phyloP scores from a whole-genome alignment of 1,140 invertebrate species.

The Hestina assimilis region DNA sequence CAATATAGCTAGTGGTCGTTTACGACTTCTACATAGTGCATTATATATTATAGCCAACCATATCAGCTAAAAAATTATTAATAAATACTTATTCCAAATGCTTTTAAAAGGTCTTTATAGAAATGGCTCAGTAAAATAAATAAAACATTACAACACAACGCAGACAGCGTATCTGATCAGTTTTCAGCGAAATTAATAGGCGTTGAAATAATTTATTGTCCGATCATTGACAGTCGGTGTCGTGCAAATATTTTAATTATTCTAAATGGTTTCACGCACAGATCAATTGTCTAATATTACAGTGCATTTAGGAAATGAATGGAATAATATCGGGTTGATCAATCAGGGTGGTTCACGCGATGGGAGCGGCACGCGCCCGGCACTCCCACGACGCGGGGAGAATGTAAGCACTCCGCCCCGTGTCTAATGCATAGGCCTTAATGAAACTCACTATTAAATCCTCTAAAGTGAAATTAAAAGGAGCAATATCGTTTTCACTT shows the following conservation, averaged over 20 bases:
- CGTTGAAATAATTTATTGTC: conserved; percentile 4
- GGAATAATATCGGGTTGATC: conserved; percentile 45
- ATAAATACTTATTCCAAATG: neutral
- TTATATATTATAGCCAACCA: conserved; percentile 19
- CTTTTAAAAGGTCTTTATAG: too few species aligned
- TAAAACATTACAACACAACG: conserved; percentile 3
- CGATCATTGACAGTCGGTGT: conserved; percentile 8
- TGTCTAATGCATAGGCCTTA: conserved; percentile 38
- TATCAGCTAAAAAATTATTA: neutral
- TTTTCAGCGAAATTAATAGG: neutral
- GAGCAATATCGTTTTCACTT: neutral
- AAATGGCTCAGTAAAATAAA: too few species aligned
- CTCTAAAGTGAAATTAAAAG: conserved; percentile 6
- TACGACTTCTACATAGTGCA: conserved; percentile 27
- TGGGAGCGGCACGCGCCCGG: conserved; percentile 70
- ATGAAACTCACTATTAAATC: conserved; percentile 36
- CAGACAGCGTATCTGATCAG: neutral
- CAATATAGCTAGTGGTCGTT: conserved; percentile 42
- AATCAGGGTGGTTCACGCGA: conserved; percentile 62
- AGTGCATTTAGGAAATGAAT: conserved; percentile 47
- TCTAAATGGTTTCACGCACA: conserved; percentile 26
- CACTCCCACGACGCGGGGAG: conserved; percentile 66
- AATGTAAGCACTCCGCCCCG: conserved; percentile 39
- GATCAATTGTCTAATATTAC: conserved; percentile 35
- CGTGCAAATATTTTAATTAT: conserved; percentile 37